Evolutionary conservation across 2,888 invertebrate species (phyloP).

Genomic region (Dichetophora obliterata): DNA sequence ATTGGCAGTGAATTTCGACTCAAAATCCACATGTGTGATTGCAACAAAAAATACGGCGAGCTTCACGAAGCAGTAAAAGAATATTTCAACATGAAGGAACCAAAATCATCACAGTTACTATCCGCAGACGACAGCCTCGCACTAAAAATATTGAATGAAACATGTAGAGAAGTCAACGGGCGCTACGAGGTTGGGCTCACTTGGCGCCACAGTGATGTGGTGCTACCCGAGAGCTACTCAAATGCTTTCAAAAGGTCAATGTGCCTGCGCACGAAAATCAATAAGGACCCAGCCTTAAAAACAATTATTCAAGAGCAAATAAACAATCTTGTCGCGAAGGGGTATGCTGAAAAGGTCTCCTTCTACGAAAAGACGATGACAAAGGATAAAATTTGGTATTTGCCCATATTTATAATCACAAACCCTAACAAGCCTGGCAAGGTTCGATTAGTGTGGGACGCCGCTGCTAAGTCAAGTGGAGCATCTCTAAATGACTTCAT

Average conservation of each 20-base stretch:
- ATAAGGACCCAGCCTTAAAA: conserved; percentile 14
- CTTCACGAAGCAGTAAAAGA: conserved; percentile 40
- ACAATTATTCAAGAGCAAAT: conserved; percentile 1
- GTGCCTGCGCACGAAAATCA: too few species aligned
- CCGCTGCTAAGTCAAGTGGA: conserved; percentile 52
- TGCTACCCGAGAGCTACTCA: too few species aligned
- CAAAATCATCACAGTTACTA: background rate
- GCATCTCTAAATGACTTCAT: conserved; percentile 54
- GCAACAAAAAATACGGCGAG: conserved; percentile 26
- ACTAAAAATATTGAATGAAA: conserved; percentile 18
- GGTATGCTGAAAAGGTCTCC: too few species aligned
- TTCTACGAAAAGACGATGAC: too few species aligned
- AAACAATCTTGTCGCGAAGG: background rate
- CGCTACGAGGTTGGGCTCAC: conserved; percentile 32
- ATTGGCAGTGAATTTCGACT: background rate
- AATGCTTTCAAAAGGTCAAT: too few species aligned
- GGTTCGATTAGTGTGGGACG: too few species aligned
- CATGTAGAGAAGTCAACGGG: conserved; percentile 15
- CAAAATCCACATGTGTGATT: conserved; percentile 38
- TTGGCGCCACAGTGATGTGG: conserved; percentile 30
- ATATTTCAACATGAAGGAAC: conserved; percentile 23
- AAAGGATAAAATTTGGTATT: too few species aligned
- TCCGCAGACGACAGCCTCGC: conserved; percentile 28
- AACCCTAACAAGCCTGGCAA: too few species aligned
- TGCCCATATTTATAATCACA: too few species aligned